These are phyloP conservation scores for Channallabes apus DNA, from an alignment of 2,797 vertebrate species.

Conservation along the genomic window DNA sequence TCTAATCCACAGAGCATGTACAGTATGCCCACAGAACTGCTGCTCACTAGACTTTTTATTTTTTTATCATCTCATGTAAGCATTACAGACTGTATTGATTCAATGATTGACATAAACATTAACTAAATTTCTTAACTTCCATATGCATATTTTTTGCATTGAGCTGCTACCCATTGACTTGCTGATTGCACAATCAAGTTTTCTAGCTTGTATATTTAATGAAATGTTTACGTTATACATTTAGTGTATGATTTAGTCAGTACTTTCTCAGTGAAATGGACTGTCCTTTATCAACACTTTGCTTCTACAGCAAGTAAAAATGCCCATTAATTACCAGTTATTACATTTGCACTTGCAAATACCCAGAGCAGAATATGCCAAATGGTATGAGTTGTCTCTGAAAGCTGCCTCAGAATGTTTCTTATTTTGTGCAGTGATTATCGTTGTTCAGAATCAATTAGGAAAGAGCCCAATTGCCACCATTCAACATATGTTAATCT, in stretches of 20 bases:
- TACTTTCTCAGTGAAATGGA: neutral
- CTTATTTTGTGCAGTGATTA: too few relatives aligned
- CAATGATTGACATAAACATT: slow-evolving; percentile 7
- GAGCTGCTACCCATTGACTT: neutral
- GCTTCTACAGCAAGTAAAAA: neutral
- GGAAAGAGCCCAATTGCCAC: neutral
- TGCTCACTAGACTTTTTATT: neutral
- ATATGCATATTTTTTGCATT: neutral
- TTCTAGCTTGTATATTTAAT: neutral
- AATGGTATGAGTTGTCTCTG: neutral
- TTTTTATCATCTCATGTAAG: neutral
- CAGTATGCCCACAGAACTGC: neutral
- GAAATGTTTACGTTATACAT: neutral
- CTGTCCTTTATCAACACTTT: neutral
- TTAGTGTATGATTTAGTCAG: neutral
- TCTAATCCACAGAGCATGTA: neutral
- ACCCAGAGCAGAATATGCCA: neutral
- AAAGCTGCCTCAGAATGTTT: neutral
- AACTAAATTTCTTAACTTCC: neutral
- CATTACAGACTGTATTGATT: neutral
- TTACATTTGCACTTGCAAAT: neutral
- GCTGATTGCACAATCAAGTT: neutral
- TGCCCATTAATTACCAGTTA: neutral
- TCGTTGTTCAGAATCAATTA: neutral
- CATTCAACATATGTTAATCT: neutral